Percentiles rank a stretch among this genome's conserved stretches.
These are phyloP conservation scores for Musca domestica DNA, from an alignment of 1,140 invertebrate species.

Conservation along the genomic window DNA sequence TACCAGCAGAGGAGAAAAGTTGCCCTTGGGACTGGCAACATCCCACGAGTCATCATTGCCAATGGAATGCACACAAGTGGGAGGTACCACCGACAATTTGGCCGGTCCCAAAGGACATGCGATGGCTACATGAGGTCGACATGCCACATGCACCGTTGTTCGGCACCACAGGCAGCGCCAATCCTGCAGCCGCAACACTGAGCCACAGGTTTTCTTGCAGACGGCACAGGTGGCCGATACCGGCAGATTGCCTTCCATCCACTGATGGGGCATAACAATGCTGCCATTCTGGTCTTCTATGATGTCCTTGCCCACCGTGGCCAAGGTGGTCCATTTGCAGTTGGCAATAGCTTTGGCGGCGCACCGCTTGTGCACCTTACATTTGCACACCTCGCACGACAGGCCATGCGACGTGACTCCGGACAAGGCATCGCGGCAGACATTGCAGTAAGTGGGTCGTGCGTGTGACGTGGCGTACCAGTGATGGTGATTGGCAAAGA, in stretches of 20 bases:
- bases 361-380: conserved; percentile 93
- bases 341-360: conserved; percentile 87
- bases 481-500: conserved; percentile 84
- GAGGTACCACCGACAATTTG: conserved; percentile 88
- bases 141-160: conserved; percentile 85
- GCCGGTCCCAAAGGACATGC: conserved; percentile 83
- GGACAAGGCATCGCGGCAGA: conserved; percentile 87
- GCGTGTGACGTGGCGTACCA: conserved; percentile 91
- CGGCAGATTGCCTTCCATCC: conserved; percentile 96
- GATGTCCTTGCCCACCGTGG: conserved; percentile 88
- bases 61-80: conserved; percentile 86
- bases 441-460: conserved; percentile 93
- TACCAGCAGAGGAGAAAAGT: conserved; percentile 78
- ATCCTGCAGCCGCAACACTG: conserved; percentile 89
- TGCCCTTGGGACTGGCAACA: conserved; percentile 71
- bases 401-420: conserved; percentile 92
- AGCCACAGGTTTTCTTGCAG: conserved; percentile 97
- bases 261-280: conserved; percentile 94
- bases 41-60: conserved; percentile 89
- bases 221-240: conserved; percentile 89
- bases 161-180: conserved; percentile 96
- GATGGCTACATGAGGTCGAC: conserved; percentile 70
- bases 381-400: conserved; percentile 96
- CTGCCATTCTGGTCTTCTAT: conserved; percentile 90
- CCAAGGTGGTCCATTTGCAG: conserved; percentile 95